phyloP scores from a whole-genome alignment of 2,797 vertebrate genomes.

The Syncerus caffer region DNA sequence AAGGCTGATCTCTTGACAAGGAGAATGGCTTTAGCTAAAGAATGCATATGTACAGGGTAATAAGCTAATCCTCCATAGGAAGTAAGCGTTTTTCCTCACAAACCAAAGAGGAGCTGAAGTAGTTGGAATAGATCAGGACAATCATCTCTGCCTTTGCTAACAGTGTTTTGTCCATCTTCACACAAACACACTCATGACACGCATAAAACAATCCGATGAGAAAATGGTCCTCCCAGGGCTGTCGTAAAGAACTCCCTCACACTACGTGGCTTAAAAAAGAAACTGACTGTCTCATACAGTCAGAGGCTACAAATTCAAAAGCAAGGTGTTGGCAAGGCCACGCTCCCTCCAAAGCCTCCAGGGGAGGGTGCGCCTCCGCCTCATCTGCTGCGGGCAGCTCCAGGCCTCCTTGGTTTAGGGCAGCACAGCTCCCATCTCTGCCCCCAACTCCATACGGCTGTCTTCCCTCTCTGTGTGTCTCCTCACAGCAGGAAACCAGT shows the following conservation, averaged over 20 bases:
- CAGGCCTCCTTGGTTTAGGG: background rate
- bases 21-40: background rate
- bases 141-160: background rate
- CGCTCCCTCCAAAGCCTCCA: background rate
- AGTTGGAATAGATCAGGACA: conserved; percentile 20
- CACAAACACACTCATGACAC: background rate
- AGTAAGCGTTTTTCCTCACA: background rate
- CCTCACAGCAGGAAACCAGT: background rate
- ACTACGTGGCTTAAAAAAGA: background rate
- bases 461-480: background rate
- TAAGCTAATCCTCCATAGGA: conserved; percentile 20
- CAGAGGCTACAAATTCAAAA: background rate
- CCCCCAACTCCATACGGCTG: background rate
- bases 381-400: background rate
- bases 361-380: background rate
- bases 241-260: background rate
- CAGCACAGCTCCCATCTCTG: background rate
- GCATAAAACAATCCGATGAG: background rate
- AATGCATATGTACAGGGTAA: background rate
- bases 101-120: conserved; percentile 44
- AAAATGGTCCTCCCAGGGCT: background rate
- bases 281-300: background rate
- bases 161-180: background rate
- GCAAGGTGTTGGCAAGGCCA: background rate
- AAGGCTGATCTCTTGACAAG: conserved; percentile 15